Percentiles rank a stretch among this genome's conserved stretches.
Conservation (phyloP, 2,113 vertebrate genomes). For the Pungitius pungitius region DNA sequence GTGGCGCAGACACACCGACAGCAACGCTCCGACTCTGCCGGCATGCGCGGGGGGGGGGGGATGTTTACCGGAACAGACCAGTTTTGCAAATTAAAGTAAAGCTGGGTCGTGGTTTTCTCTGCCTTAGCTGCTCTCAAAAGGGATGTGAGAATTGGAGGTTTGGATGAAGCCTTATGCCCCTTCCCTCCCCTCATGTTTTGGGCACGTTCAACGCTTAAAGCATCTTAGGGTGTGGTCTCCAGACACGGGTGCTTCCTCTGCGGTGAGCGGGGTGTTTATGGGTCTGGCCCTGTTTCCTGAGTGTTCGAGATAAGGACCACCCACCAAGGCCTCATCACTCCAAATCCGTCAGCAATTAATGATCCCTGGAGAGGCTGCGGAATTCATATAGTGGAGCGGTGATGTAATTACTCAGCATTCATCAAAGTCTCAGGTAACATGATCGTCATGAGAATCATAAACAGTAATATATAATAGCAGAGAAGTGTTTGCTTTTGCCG, state of each 20-base stretch:
- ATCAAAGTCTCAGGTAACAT: constrained; percentile 61
- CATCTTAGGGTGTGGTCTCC: constrained; percentile 67
- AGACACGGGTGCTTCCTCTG: constrained; percentile 67
- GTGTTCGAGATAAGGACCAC: constrained; percentile 77
- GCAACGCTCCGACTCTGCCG: constrained; percentile 47
- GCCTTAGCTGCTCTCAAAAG: constrained; percentile 27
- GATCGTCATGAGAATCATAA: constrained; percentile 53
- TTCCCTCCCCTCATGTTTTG: constrained; percentile 25
- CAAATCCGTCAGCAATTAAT: constrained; percentile 71
- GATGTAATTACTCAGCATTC: constrained; percentile 75
- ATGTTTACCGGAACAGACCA: constrained; percentile 64
- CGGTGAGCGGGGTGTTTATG: constrained; percentile 71
- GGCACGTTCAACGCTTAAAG: constrained; percentile 54
- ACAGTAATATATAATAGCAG: constrained; percentile 39
- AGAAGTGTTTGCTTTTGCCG: constrained; percentile 43
- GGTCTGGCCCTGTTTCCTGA: constrained; percentile 75
- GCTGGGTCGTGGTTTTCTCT: constrained; percentile 40
- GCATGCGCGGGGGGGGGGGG: constrained; percentile 13
- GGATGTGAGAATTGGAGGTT: constrained; percentile 30
- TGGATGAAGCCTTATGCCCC: neutral
- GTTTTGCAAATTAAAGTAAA: constrained; percentile 56
- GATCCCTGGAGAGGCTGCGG: constrained; percentile 57
- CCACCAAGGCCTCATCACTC: constrained; percentile 70
- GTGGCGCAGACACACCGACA: constrained; percentile 52
- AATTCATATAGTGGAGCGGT: constrained; percentile 52